These are phyloP conservation scores for Lates calcarifer DNA, from an alignment of 2,113 vertebrate genomes.

Conservation along the genomic window DNA sequence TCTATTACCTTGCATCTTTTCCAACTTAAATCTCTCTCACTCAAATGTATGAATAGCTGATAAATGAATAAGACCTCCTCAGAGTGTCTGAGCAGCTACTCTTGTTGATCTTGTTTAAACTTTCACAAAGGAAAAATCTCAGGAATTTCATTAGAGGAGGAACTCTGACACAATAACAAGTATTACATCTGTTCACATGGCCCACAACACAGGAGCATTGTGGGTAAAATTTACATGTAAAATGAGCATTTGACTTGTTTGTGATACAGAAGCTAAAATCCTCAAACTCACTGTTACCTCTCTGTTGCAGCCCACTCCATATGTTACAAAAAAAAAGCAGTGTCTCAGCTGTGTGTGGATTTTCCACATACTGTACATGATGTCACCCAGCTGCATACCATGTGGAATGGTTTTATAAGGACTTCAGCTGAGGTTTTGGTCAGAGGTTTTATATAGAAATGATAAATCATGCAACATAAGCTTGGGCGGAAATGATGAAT, in stretches of 20 bases:
- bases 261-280: background rate
- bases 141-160: slow-evolving; percentile 7
- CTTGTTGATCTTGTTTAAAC: slow-evolving; percentile 1
- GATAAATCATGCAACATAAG: slow-evolving; percentile 65
- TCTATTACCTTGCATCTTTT: background rate
- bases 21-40: background rate
- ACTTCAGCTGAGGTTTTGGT: slow-evolving; percentile 24
- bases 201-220: slow-evolving; percentile 2
- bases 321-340: too few species aligned
- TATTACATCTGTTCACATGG: slow-evolving; percentile 19
- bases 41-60: background rate
- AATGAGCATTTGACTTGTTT: background rate
- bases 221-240: slow-evolving; percentile 1
- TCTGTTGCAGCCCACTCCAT: background rate
- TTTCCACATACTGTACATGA: slow-evolving; percentile 3
- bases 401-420: slow-evolving; percentile 18
- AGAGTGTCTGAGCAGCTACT: background rate
- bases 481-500: slow-evolving; percentile 13
- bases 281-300: background rate
- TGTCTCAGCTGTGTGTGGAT: background rate
- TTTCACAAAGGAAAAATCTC: slow-evolving; percentile 8
- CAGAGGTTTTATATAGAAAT: slow-evolving; percentile 55
- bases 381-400: slow-evolving; percentile 20
- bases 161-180: background rate
- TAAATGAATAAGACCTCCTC: background rate